Conservation (phyloP, 2,888 invertebrate species). For the Campoplex nolae region DNA sequence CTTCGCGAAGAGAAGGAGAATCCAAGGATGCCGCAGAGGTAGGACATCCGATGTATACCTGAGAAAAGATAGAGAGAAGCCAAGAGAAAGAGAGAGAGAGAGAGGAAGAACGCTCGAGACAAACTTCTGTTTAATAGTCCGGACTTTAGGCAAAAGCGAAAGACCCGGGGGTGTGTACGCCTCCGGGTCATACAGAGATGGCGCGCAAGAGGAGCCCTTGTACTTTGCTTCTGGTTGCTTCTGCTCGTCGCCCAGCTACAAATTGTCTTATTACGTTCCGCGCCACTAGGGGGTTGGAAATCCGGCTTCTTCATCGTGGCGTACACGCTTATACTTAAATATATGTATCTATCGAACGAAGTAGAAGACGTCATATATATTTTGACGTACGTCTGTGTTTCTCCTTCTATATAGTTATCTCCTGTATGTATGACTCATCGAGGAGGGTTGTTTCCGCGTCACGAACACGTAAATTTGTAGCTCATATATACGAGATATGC, state of each 20-base stretch:
- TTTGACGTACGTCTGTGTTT: neutral
- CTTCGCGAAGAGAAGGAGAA: conserved; percentile 30
- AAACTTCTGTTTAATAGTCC: conserved; percentile 70
- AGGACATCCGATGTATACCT: conserved; percentile 49
- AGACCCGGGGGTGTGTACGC: conserved; percentile 61
- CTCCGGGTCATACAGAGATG: conserved; percentile 46
- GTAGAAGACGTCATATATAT: conserved; percentile 3
- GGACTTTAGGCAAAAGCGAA: conserved; percentile 66
- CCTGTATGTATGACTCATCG: conserved; percentile 55
- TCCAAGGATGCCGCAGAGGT: conserved; percentile 51
- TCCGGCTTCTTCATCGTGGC: conserved; percentile 44
- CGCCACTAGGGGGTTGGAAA: conserved; percentile 62
- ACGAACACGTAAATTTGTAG: conserved; percentile 56
- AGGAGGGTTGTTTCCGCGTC: conserved; percentile 57
- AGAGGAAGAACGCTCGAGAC: conserved; percentile 57
- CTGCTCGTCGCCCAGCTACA: conserved; percentile 67
- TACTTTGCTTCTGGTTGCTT: conserved; percentile 62
- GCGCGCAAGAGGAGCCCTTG: conserved; percentile 47
- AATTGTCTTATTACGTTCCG: conserved; percentile 71
- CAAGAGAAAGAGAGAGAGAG: conserved; percentile 32
- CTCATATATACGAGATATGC: conserved; percentile 44
- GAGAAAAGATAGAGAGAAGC: conserved; percentile 31
- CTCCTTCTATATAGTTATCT: conserved; percentile 6
- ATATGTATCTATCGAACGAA: neutral
- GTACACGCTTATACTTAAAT: conserved; percentile 2